Conservation (phyloP, 1,140 invertebrate genomes). For the Heterodera carotae region DNA sequence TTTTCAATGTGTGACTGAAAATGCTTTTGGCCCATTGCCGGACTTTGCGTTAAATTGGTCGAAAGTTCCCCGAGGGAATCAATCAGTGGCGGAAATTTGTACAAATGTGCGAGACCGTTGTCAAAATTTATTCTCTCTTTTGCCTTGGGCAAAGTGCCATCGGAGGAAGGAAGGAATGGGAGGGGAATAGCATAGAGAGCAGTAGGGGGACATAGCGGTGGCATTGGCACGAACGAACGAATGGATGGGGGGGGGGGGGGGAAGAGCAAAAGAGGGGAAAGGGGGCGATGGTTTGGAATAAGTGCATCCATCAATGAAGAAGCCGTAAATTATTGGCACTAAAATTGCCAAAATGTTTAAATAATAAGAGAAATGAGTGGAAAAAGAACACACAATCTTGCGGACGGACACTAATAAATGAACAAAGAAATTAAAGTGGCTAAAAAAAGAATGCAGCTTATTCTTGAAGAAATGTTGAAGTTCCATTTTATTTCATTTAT, state of each 20-base stretch:
- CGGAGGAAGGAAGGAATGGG: neutral
- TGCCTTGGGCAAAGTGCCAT: constrained; percentile 3
- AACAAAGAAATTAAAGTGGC: no score
- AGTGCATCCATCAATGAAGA: neutral
- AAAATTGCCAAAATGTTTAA: neutral
- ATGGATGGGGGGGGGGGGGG: no score
- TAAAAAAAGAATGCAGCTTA: no score
- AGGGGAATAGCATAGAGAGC: neutral
- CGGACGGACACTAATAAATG: no score
- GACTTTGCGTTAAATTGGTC: neutral
- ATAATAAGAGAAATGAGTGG: neutral
- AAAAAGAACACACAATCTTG: neutral
- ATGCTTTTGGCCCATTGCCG: neutral
- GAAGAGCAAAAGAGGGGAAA: no score
- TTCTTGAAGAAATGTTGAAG: no score
- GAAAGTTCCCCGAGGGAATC: neutral
- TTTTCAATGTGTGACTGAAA: neutral
- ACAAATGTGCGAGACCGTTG: neutral
- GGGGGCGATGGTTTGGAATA: neutral
- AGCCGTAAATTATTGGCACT: neutral
- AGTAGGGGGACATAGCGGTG: no score
- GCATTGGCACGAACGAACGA: neutral
- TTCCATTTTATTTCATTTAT: no score
- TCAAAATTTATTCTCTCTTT: constrained; percentile 1
- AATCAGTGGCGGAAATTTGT: constrained; percentile 5